phyloP scores from a whole-genome alignment of 2,888 invertebrate species.

The Nomada flava region DNA sequence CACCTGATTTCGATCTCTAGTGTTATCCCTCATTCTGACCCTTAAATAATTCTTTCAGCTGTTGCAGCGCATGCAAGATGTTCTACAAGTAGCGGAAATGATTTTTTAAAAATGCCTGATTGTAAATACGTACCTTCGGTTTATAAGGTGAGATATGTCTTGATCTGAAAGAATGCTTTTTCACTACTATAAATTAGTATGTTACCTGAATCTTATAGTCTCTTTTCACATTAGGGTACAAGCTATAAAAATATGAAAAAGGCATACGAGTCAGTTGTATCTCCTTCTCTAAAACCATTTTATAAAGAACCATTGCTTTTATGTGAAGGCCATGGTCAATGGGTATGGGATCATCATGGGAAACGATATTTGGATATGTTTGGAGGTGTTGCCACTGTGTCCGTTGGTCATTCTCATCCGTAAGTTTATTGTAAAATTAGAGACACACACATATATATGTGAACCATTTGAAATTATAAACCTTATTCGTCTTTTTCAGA shows the following conservation, averaged over 20 bases:
- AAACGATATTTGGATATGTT: conserved; percentile 97
- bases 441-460: not conserved
- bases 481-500: conserved; percentile 85
- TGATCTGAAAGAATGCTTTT: not conserved
- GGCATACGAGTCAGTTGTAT: conserved; percentile 88
- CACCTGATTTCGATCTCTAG: too few relatives aligned
- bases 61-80: not conserved
- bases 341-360: conserved; percentile 95
- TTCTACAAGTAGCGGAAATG: not conserved
- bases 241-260: conserved; percentile 86
- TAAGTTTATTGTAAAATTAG: conserved; percentile 85
- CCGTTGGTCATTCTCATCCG: conserved; percentile 99
- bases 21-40: not conserved
- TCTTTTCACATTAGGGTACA: conserved; percentile 85
- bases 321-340: conserved; percentile 95
- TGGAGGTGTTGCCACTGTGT: conserved; percentile 98
- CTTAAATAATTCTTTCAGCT: conserved; percentile 9
- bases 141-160: conserved; percentile 31
- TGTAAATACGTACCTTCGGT: conserved; percentile 22
- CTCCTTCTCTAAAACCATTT: conserved; percentile 89
- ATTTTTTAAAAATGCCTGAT: conserved; percentile 36
- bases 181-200: not conserved
- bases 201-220: not conserved
- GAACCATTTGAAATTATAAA: not conserved
- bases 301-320: conserved; percentile 94